Base-by-base conservation (phyloP, 2,888 invertebrate species). In the Holacanthella duospinosa region DNA sequence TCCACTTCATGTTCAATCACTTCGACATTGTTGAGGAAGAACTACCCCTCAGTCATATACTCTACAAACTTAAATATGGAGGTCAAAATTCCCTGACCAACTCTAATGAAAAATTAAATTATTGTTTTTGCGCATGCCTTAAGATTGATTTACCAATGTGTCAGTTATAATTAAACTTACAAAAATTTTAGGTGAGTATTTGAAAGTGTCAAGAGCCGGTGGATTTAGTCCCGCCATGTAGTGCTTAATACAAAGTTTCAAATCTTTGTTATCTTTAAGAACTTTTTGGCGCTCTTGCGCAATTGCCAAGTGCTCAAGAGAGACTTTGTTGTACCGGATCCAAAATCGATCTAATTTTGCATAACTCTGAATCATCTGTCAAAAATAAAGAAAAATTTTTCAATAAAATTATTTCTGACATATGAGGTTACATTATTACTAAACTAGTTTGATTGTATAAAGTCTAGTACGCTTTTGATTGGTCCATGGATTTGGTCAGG, bases 151-250 rank as follows among this genome's bases (percentile, higher is more conserved):
- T n/a, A n/a, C n/a, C n/a, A n/a, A n/a, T n/a, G n/a, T n/a, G n/a
- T n/a, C n/a, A n/a, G 21, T 48, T 48, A 16, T n/a, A n/a, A 16
- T 48, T 48, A 9, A 9, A 21, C 48, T 9, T 21, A 48, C 48
- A 9, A 21, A 6, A 48, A 48, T 21, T 21, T 21, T 21, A 21
- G 48, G 21, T 48, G 48, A 48, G 16, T 9, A 36, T 6, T 36
- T 36, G 36, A 36, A 36, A 36, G 36, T 9, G 36, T 36, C 36
- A 6, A 36, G 6, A 16, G 36, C 36, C 6, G 36, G 63, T 19
- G 69, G 69, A 64, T 69, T 69, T 61, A 69, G 43, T 36, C 67
- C 69, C 29, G 66, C 66, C 66, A 69, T 67, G 61, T 66, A 67
- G 53, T 65, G 65, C 27, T 64, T 60, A 28, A 69, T 53, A 43